A percentile compares a stretch with the other conserved stretches of the same genome.
Conservation (phyloP, 2,797 vertebrate species). For the Jordanella pulchra region DNA sequence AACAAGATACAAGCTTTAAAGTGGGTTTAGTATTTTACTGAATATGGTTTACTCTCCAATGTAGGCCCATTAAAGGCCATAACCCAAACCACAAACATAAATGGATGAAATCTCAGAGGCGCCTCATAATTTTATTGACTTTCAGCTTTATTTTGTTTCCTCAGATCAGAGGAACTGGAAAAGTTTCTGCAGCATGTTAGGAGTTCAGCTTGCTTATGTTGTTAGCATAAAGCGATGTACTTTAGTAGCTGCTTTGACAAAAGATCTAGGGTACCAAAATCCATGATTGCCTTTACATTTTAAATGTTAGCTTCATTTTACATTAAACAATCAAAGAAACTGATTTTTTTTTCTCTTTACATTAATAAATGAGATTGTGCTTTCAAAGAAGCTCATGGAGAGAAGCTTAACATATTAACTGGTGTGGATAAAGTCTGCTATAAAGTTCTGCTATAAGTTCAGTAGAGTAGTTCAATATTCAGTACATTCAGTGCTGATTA, state of each 20-base stretch:
- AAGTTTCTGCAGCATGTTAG: background rate
- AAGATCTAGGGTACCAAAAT: background rate
- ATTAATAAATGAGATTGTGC: constrained; percentile 1
- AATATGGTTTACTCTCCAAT: background rate
- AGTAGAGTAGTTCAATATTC: background rate
- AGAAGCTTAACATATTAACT: background rate
- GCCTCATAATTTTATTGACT: background rate
- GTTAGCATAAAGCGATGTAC: background rate
- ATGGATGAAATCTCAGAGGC: background rate
- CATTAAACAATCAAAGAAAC: background rate
- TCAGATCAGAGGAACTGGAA: background rate
- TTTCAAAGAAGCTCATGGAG: constrained; percentile 19
- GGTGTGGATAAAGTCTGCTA: background rate
- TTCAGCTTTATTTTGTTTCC: background rate
- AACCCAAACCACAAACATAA: background rate
- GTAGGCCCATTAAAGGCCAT: background rate
- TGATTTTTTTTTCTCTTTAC: background rate
- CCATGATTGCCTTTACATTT: background rate
- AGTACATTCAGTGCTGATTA: background rate
- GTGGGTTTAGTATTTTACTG: background rate
- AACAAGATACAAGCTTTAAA: background rate
- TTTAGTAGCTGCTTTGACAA: background rate
- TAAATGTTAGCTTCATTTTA: background rate
- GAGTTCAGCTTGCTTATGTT: background rate
- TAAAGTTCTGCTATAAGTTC: constrained; percentile 7